These are phyloP conservation scores for Thryonomys swinderianus DNA, from an alignment of 2,113 vertebrate species.

Conservation along the genomic window DNA sequence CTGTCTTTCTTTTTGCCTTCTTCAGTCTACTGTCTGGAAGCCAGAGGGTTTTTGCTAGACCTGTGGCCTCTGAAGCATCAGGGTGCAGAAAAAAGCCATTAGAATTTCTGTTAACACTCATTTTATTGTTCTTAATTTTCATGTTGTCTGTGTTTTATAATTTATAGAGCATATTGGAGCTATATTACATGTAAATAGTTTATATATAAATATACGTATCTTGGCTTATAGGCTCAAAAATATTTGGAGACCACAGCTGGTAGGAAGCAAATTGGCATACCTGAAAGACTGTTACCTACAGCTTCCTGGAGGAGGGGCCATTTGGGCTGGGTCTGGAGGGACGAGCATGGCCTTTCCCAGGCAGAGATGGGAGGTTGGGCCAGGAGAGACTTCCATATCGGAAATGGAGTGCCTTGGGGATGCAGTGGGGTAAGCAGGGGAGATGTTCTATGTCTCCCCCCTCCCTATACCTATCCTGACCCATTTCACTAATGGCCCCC, in stretches of 20 bases:
- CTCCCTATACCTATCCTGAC: background rate
- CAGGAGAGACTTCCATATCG: background rate
- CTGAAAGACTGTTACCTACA: slow-evolving; percentile 17
- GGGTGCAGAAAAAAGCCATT: background rate
- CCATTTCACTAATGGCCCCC: background rate
- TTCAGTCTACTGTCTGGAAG: background rate
- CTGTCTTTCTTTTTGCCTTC: background rate
- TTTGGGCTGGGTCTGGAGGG: background rate
- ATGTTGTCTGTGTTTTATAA: slow-evolving; percentile 54
- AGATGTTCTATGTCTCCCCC: background rate
- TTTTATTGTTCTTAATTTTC: slow-evolving; percentile 43
- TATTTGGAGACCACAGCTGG: slow-evolving; percentile 22
- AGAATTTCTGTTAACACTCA: slow-evolving; percentile 43
- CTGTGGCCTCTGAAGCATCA: background rate
- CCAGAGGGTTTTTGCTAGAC: background rate
- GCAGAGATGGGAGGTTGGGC: background rate
- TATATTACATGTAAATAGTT: slow-evolving; percentile 26
- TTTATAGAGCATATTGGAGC: slow-evolving; percentile 42
- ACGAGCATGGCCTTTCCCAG: slow-evolving; percentile 7
- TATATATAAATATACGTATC: slow-evolving; percentile 48
- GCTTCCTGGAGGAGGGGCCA: background rate
- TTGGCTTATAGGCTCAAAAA: slow-evolving; percentile 25
- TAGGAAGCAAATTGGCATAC: slow-evolving; percentile 13
- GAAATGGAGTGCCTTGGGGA: background rate
- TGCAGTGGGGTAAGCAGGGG: background rate